Evolutionary conservation across 1,140 invertebrate species (phyloP), one percentile per base, ranked within the genome.

Genomic region (Euura saliciscinereae): DNA sequence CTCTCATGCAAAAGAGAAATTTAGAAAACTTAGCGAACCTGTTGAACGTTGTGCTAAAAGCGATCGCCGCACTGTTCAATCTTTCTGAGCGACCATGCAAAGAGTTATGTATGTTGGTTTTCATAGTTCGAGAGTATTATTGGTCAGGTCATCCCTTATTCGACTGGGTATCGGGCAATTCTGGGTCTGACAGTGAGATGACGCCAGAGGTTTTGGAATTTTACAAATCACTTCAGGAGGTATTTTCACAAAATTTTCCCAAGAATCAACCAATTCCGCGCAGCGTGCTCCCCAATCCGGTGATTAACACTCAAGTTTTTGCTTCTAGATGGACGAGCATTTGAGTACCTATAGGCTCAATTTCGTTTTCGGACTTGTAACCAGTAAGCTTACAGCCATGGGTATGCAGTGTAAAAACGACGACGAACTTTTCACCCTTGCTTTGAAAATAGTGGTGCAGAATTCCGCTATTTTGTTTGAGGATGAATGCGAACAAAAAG

Each of bases 401-500:
- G 6, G 6, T 51, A 2, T 7, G 46, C 46, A 51, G 46, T 11
- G 11, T 11, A 51, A 45, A n/a, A 74, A 11, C 66, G 3, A 46
- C 69, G 44, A 69, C 65, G 10, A 28, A 64, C 68, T 6, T 68
- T 71, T 28, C 45, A 68, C 43, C 4, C 10, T 28, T 28, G 73
- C 65, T 11, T 74, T 2, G 7, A 59, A 46, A 6, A 69, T n/a
- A 69, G 67, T 10, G 28, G 71, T 6, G n/a, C 45, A 51, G 69
- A 69, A 10, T 65, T 74, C 28, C 65, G 59, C 45, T 66, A 65
- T 75, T 59, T n/a, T 59, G 51, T n/a, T n/a, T 0, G 3, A 4
- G 8, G 10, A 59, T 59, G 51, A 59, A 59, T 59, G 8, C 3
- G 13, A 73, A 42, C 11, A 73, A 44, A 81, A 81, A 73, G 68